phyloP scores from a whole-genome alignment of 2,113 vertebrate genomes.

The Oncorhynchus keta region DNA sequence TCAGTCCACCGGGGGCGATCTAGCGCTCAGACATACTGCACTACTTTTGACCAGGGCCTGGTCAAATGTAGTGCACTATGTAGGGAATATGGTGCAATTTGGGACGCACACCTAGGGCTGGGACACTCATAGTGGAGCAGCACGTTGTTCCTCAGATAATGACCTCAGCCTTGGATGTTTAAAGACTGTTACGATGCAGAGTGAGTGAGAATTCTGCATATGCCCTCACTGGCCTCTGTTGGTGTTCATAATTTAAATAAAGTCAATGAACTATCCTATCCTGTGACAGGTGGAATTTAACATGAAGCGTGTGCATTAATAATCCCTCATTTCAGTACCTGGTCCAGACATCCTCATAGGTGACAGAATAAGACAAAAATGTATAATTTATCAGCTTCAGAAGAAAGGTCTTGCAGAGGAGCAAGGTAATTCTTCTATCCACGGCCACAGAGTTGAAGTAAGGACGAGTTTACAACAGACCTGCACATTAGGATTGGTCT shows the following conservation, averaged over 20 bases:
- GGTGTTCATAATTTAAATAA: background rate
- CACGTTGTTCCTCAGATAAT: background rate
- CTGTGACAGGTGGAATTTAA: background rate
- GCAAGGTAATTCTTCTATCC: background rate
- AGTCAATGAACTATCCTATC: background rate
- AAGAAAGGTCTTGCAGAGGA: background rate
- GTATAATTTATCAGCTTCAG: background rate
- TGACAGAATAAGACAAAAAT: background rate
- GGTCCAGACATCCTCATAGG: background rate
- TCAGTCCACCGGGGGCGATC: background rate
- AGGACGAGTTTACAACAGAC: background rate
- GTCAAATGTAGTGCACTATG: too few relatives aligned
- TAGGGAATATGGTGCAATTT: background rate
- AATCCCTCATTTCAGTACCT: background rate
- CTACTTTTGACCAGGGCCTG: background rate
- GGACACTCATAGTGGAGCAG: background rate
- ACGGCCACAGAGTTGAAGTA: background rate
- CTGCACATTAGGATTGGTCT: conserved; percentile 3
- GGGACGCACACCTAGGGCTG: background rate
- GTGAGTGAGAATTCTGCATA: background rate
- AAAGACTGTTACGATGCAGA: background rate
- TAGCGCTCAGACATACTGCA: background rate
- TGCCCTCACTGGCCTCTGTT: background rate
- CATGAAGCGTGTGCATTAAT: background rate
- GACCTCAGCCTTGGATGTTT: conserved; percentile 1